These are phyloP conservation scores for Nemotelus pantherinus DNA, from an alignment of 2,888 invertebrate species.

Conservation along the genomic window DNA sequence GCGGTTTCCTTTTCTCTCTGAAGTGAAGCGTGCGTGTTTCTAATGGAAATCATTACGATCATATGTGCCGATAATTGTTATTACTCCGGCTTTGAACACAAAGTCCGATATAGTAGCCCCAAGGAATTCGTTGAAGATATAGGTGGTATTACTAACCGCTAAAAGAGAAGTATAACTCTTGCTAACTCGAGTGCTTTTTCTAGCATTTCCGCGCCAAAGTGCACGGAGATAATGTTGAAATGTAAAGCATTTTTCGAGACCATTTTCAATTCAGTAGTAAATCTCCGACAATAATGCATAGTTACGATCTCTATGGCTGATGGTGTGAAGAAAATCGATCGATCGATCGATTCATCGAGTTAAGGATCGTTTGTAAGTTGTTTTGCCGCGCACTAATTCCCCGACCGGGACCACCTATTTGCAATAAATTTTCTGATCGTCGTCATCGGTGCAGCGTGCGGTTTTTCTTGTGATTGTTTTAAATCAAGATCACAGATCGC, in stretches of 20 bases:
- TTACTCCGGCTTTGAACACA: conserved; percentile 32
- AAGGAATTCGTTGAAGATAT: too few relatives aligned
- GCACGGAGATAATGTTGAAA: conserved; percentile 2
- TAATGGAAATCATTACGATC: conserved; percentile 44
- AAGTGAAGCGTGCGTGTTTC: conserved; percentile 38
- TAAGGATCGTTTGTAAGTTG: conserved; percentile 15
- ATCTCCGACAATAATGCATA: background rate
- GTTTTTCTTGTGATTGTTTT: conserved; percentile 28
- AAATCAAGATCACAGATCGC: conserved; percentile 13
- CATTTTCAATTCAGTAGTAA: conserved; percentile 33
- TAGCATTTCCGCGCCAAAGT: too few relatives aligned
- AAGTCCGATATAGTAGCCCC: background rate
- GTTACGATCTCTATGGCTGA: too few relatives aligned
- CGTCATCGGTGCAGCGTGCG: background rate
- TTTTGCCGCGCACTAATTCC: conserved; percentile 33
- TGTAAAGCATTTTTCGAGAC: conserved; percentile 8
- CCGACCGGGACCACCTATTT: conserved; percentile 41
- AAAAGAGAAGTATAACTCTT: background rate
- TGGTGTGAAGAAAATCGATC: conserved; percentile 33
- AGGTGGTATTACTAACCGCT: too few relatives aligned
- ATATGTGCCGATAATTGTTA: conserved; percentile 46
- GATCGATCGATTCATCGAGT: too few relatives aligned
- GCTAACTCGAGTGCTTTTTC: background rate
- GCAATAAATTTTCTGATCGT: conserved; percentile 42
- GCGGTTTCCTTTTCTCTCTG: background rate